These are phyloP conservation scores for Acrocyrtus sp. DNA, from an alignment of 2,888 invertebrate genomes.

Conservation along the genomic window DNA sequence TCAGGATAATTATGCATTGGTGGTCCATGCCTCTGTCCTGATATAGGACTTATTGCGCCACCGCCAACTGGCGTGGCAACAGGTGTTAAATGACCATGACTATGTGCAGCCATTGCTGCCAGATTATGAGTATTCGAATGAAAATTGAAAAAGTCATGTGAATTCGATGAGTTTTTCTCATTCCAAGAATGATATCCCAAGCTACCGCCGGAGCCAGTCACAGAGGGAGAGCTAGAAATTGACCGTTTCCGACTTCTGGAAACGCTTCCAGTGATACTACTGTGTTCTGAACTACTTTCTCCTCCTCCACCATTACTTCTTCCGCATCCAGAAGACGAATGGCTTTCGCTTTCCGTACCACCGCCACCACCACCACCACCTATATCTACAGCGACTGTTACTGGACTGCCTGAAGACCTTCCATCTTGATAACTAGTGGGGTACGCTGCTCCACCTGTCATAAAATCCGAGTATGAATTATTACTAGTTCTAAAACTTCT, in stretches of 20 bases:
- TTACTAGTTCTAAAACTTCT: neutral
- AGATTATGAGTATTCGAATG: conserved; percentile 39
- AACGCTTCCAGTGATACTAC: conserved; percentile 5
- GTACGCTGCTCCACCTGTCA: conserved; percentile 4
- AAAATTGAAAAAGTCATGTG: conserved; percentile 43
- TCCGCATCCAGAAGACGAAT: neutral
- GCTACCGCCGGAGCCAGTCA: conserved; percentile 39
- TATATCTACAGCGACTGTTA: neutral
- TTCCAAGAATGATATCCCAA: conserved; percentile 55
- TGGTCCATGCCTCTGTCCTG: neutral
- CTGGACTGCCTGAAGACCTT: conserved; percentile 2
- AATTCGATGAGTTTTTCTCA: conserved; percentile 47
- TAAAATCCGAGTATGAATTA: neutral
- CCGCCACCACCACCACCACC: too few relatives aligned
- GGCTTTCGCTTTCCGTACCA: conserved; percentile 18
- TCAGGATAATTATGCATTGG: conserved; percentile 14
- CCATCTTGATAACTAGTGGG: conserved; percentile 23
- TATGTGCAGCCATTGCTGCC: conserved; percentile 10
- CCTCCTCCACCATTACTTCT: conserved; percentile 4
- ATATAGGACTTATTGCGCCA: conserved; percentile 10
- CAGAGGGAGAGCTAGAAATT: conserved; percentile 48
- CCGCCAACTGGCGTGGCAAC: neutral
- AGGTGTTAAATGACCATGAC: conserved; percentile 17
- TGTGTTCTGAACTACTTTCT: conserved; percentile 26
- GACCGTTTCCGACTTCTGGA: conserved; percentile 50